These are phyloP conservation scores for Aleiodes sp. DNA, from an alignment of 1,140 invertebrate species.

Conservation along the genomic window DNA sequence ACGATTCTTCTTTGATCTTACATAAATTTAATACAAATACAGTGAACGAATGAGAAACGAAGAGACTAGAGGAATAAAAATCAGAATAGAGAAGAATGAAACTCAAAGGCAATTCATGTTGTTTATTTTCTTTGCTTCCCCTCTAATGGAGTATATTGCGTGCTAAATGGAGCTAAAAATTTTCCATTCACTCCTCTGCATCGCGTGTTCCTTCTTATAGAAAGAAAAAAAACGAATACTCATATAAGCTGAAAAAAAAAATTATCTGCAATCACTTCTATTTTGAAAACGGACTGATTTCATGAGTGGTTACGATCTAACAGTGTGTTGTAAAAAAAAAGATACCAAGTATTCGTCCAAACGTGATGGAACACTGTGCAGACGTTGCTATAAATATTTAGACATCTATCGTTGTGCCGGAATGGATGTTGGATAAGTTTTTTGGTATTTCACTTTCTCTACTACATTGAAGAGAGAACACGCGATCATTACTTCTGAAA, in stretches of 20 bases:
- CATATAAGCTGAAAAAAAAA: neutral
- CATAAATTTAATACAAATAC: neutral
- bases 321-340: neutral
- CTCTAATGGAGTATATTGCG: slow-evolving; percentile 1
- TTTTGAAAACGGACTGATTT: slow-evolving; percentile 13
- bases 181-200: neutral
- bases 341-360: slow-evolving; percentile 12
- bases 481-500: neutral
- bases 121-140: neutral
- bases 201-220: neutral
- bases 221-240: slow-evolving; percentile 45
- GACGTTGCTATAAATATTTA: slow-evolving; percentile 44
- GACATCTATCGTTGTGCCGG: slow-evolving; percentile 4
- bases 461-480: neutral
- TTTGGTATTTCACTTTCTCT: neutral
- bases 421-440: slow-evolving; percentile 24
- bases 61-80: neutral
- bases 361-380: slow-evolving; percentile 35
- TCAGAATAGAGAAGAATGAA: neutral
- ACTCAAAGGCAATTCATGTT: neutral
- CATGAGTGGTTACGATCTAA: slow-evolving; percentile 13
- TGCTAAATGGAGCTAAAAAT: slow-evolving; percentile 6
- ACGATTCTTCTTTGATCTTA: too few species aligned
- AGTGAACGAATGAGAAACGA: neutral
- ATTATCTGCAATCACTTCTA: neutral